Evolutionary conservation across 1,140 invertebrate species (phyloP), one percentile per base, ranked within the genome.

Genomic region (Pseudomyrmex cubaensis): DNA sequence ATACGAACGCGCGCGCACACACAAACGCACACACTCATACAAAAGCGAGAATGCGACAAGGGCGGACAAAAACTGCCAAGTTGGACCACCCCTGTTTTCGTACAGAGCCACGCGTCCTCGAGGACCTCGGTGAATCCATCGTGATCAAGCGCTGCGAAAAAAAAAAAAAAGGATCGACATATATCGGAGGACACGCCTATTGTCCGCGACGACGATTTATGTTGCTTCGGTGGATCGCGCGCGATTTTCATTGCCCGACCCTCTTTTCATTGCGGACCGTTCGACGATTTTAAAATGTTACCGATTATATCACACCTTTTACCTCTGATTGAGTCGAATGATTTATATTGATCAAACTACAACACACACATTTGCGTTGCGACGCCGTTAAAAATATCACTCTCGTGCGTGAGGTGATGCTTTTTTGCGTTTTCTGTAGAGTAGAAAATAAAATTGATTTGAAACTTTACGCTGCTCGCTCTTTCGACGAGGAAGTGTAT

Each of bases 81-180:
- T 89, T 87, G 85, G 85, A 85, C 75, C 62, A 76, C 82, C 87
- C 80, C 87, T 88, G 87, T 84, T 89, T 88, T 78, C 84, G 87
- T 88, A 84, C 80, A 88, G 82, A 72, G 66, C 48, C 76, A 82
- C 63, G 85, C 84, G 63, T 85, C 84, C 64, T 82, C 66, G 72
- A 57, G 50, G 66, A 83, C 72, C 35, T 86, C 80, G 63, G 73
- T 46, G 54, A 69, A 44, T 69, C 70, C 69, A 64, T 87, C 56
- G 85, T 67, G 44, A 75, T 75, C 70, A 48, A 75, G 59, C 70
- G 69, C 72, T 62, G 70, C 76, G 66, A 70, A 61, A 50, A 22
- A 35, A 35, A 35, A 35, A 35, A 20, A 20, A 35, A 7, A 35
- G 54, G 56, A 80, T 80, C 76, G 54, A 80, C 44, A 22, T 66